phyloP scores from a whole-genome alignment of 2,797 vertebrate genomes.

The Onychomys arenicola region DNA sequence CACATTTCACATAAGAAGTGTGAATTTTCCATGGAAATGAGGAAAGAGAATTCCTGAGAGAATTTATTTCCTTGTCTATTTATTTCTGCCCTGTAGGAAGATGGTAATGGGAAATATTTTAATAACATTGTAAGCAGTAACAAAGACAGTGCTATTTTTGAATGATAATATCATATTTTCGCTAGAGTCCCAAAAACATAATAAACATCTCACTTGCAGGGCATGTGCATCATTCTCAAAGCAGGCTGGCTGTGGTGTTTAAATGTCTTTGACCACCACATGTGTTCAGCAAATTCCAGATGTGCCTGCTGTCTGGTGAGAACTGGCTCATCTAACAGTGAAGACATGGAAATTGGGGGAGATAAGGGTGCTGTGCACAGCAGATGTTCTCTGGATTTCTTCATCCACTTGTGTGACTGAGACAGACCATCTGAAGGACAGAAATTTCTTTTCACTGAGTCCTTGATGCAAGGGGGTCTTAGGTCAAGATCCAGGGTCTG shows the following conservation, averaged over 20 bases:
- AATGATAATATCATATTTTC: slow-evolving; percentile 74
- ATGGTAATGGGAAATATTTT: slow-evolving; percentile 74
- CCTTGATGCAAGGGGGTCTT: neutral
- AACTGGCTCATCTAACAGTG: neutral
- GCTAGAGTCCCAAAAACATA: slow-evolving; percentile 56
- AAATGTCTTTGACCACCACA: neutral
- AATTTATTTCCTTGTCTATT: slow-evolving; percentile 71
- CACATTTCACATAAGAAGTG: slow-evolving; percentile 63
- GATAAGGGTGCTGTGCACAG: neutral
- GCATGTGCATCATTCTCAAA: slow-evolving; percentile 27
- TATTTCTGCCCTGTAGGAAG: slow-evolving; percentile 76
- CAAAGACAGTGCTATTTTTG: slow-evolving; percentile 75
- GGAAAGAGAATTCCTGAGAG: slow-evolving; percentile 73
- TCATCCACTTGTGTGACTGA: neutral
- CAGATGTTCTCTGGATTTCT: neutral
- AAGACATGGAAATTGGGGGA: neutral
- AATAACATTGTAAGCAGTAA: slow-evolving; percentile 71
- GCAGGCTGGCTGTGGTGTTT: neutral
- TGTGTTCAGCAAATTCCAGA: neutral
- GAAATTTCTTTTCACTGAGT: neutral
- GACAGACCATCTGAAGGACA: neutral
- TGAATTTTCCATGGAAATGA: slow-evolving; percentile 75
- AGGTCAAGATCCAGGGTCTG: neutral
- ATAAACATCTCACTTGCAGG: slow-evolving; percentile 41
- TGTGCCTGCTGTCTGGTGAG: neutral